Evolutionary conservation across 2,113 vertebrate species (phyloP).

Genomic region (Dasyornis broadbenti): DNA sequence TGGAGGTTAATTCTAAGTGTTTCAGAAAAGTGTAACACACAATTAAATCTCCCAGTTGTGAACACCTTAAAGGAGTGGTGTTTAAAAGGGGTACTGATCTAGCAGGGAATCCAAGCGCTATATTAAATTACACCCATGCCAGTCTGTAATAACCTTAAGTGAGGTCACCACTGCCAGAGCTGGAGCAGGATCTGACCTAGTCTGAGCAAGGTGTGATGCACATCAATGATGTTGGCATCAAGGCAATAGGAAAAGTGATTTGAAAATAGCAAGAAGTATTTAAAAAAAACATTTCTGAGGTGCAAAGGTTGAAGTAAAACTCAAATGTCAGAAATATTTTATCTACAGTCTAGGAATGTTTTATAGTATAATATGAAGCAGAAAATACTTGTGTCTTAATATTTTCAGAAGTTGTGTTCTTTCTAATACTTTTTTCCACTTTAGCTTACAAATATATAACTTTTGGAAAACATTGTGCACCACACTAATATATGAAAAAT

Average conservation of each 20-base stretch:
- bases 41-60: not conserved
- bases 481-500: not conserved
- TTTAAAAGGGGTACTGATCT: not conserved
- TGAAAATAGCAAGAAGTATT: not conserved
- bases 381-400: not conserved
- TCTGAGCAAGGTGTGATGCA: not conserved
- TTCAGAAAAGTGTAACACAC: not conserved
- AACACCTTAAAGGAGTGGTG: not conserved
- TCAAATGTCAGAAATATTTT: not conserved
- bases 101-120: not conserved
- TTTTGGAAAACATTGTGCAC: not conserved
- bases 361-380: not conserved
- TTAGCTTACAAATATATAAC: not conserved
- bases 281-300: not conserved
- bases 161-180: not conserved
- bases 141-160: not conserved
- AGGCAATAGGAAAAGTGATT: not conserved
- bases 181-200: not conserved
- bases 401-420: not conserved
- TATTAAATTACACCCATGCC: not conserved
- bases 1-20: not conserved
- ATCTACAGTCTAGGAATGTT: not conserved
- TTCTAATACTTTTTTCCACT: not conserved
- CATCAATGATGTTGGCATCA: not conserved
- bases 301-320: not conserved